Evolutionary conservation across 30 jellyfish, hydroid and myxozoan genomes (phyloP), one percentile per base, ranked within the genome.

Genomic region (Clytia hemisphaerica): DNA sequence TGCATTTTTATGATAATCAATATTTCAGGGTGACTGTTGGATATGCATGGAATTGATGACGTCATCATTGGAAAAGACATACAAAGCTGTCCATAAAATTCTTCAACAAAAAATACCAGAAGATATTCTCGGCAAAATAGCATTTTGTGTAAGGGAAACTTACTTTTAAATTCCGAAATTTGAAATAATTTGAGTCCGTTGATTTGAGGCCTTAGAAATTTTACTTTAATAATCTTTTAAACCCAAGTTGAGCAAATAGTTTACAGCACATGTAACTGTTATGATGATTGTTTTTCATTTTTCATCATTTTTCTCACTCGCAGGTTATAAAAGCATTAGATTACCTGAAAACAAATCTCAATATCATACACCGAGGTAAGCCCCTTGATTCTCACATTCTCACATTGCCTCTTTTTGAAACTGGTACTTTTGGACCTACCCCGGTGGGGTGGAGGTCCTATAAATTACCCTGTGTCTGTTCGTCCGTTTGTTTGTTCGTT

Each of bases 1-100:
- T n/a, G n/a, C n/a, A n/a, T n/a, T n/a, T n/a, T n/a, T n/a, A n/a
- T n/a, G n/a, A n/a, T n/a, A n/a, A n/a, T n/a, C n/a, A n/a, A n/a
- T 18, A 2, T 49, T 53, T 25, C 28, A 87, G 97, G 97, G 97
- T 27, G 97, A 87, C 69, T 91, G 93, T 15, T 87, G 97, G 97
- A 87, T 87, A 1, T 87, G 97, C 79, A 87, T 87, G 97, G 97
- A 87, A 58, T 61, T 87, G 44, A 62, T 87, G 92, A 73, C 93
- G 19, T 72, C 97, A 25, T 87, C 97, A 0, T 31, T 87, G 25
- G 97, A 87, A 24, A 87, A 72, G 44, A 63, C 74, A 28, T 87
- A 87, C 83, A 87, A 79, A 66, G 72, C 92, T 37, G 93, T 87
- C 4, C 62, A 45, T 37, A 30, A 33, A 16, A 63, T 42, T 16